A percentile compares a stretch with the other conserved stretches of the same genome.
Conservation (phyloP, 2,113 vertebrate species). For the Carollia perspicillata region DNA sequence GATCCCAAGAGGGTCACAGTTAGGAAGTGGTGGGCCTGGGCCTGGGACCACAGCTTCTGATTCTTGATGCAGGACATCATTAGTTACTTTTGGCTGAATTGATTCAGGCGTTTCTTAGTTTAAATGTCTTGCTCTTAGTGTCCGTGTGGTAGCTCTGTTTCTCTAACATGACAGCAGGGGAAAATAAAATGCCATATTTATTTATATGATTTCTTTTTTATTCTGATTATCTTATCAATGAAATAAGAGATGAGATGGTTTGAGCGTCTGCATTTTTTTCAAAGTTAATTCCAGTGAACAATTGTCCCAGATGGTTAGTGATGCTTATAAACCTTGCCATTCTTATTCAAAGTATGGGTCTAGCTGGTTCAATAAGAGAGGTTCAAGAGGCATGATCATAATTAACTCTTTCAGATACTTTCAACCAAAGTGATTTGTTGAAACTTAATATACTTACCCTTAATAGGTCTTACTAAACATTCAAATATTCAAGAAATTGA, state of each 20-base stretch:
- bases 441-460: neutral
- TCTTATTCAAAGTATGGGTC: neutral
- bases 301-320: neutral
- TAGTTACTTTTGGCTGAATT: neutral
- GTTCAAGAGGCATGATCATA: neutral
- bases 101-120: neutral
- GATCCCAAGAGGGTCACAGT: neutral
- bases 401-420: slow-evolving; percentile 10
- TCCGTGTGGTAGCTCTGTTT: neutral
- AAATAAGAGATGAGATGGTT: slow-evolving; percentile 15
- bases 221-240: neutral
- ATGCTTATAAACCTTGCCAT: neutral
- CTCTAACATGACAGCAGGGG: neutral
- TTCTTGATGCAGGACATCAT: neutral
- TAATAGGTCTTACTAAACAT: neutral
- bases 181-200: neutral
- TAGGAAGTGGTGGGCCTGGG: neutral
- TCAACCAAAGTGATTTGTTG: neutral
- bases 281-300: neutral
- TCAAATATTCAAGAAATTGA: neutral
- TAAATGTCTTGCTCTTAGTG: neutral
- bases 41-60: accelerated
- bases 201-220: neutral
- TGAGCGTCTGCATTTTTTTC: neutral
- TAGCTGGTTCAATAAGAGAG: neutral